These are phyloP conservation scores for Scophthalmus maximus DNA, from an alignment of 2,113 vertebrate species.

Conservation along the genomic window DNA sequence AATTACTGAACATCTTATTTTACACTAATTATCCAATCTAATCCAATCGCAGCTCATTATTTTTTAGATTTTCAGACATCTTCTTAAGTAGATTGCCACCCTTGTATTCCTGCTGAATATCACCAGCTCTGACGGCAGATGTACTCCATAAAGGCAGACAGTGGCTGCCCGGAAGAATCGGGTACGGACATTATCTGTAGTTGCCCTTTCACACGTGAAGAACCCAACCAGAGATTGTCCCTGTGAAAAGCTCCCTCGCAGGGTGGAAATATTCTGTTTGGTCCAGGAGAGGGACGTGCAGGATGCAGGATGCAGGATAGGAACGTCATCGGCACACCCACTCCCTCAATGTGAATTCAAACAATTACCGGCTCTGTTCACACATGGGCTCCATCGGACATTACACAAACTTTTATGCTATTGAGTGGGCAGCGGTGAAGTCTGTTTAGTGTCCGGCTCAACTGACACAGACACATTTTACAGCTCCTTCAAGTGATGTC, in stretches of 20 bases:
- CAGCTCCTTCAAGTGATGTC: neutral
- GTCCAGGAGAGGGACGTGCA: neutral
- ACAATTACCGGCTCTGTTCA: neutral
- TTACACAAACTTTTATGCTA: neutral
- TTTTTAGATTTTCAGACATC: constrained; percentile 13
- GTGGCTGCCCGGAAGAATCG: neutral
- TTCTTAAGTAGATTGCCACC: constrained; percentile 32
- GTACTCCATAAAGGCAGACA: constrained; percentile 20
- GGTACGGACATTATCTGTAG: too few species aligned
- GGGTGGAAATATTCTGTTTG: neutral
- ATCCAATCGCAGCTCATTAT: too few species aligned
- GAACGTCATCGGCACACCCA: neutral
- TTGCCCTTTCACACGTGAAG: neutral
- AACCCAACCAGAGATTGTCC: neutral
- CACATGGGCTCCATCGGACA: neutral
- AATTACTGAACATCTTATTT: constrained; percentile 25
- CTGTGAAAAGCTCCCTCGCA: neutral
- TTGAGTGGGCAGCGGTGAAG: neutral
- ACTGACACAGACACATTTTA: neutral
- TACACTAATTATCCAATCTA: too few species aligned
- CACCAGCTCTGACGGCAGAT: constrained; percentile 32
- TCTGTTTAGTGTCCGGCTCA: neutral
- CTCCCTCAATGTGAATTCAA: neutral
- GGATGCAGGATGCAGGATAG: neutral
- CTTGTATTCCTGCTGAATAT: constrained; percentile 15